phyloP scores from a whole-genome alignment of 2,888 invertebrate species.

The Tribolium freemani region DNA sequence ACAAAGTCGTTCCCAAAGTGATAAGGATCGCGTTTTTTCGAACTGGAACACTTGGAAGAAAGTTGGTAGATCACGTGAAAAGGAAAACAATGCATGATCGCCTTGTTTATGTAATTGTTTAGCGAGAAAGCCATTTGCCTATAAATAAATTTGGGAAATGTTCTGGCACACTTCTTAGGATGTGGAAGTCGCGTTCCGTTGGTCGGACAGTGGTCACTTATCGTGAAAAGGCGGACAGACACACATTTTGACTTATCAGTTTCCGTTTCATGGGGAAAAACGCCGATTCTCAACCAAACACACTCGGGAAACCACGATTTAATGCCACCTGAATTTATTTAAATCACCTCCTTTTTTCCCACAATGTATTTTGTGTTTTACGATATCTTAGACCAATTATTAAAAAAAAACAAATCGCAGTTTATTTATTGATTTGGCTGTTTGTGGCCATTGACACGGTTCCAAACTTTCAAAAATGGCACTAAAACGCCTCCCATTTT shows the following conservation, averaged over 20 bases:
- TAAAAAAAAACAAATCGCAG: too few relatives aligned
- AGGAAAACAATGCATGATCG: not conserved
- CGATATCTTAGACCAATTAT: too few relatives aligned
- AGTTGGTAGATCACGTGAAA: not conserved
- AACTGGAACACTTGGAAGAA: conserved; percentile 5
- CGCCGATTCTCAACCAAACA: not conserved
- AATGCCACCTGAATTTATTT: too few relatives aligned
- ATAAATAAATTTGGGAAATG: not conserved
- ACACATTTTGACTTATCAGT: not conserved
- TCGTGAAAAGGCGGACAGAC: not conserved
- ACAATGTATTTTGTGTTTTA: too few relatives aligned
- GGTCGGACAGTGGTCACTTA: not conserved
- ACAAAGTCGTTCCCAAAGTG: not conserved
- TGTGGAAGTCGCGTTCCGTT: not conserved
- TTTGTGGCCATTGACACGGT: too few relatives aligned
- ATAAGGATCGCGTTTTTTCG: not conserved
- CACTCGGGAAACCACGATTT: too few relatives aligned
- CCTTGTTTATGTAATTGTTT: not conserved
- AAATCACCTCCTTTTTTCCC: too few relatives aligned
- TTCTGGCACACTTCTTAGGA: not conserved
- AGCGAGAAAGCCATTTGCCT: not conserved
- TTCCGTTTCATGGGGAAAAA: not conserved
- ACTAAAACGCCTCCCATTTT: too few relatives aligned
- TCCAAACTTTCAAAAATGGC: too few relatives aligned
- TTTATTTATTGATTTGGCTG: too few relatives aligned